A percentile compares a stretch with the other conserved stretches of the same genome.
phyloP scores from a whole-genome alignment of 2,888 invertebrate species.

The Mellilla xanthometata region DNA sequence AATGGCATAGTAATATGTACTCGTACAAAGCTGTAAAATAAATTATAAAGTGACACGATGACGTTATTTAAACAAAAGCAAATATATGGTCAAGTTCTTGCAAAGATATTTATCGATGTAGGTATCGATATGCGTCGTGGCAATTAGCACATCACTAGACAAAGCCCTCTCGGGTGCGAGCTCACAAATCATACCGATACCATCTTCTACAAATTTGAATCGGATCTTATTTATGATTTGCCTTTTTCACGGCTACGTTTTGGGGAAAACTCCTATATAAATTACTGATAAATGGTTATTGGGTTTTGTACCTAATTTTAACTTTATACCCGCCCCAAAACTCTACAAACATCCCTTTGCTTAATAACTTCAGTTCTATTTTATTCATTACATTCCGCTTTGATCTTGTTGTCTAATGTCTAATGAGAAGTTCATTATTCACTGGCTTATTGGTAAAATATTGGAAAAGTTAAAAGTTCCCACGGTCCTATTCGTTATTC shows the following conservation, averaged over 20 bases:
- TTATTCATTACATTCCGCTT: neutral
- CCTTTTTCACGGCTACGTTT: conserved; percentile 81
- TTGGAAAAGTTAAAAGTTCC: conserved; percentile 49
- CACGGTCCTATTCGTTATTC: conserved; percentile 67
- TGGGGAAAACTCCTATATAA: conserved; percentile 78
- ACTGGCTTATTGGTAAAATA: conserved; percentile 35
- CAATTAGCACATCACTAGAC: conserved; percentile 80
- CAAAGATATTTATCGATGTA: conserved; percentile 39
- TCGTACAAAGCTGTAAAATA: no score
- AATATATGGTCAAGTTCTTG: conserved; percentile 34
- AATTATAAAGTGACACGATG: no score
- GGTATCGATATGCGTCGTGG: conserved; percentile 64
- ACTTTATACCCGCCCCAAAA: conserved; percentile 53
- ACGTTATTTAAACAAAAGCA: no score
- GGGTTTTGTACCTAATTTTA: conserved; percentile 66
- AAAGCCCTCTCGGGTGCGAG: conserved; percentile 77
- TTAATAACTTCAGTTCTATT: conserved; percentile 21
- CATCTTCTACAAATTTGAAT: conserved; percentile 84
- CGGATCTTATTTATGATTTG: conserved; percentile 84
- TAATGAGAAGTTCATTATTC: conserved; percentile 42
- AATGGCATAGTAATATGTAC: no score
- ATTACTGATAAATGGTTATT: conserved; percentile 77
- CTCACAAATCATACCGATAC: conserved; percentile 80
- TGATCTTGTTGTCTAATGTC: conserved; percentile 22
- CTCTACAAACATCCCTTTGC: conserved; percentile 34